Evolutionary conservation across 2,888 invertebrate species (phyloP), one percentile per base, ranked within the genome.

Genomic region (Homarus gammarus): DNA sequence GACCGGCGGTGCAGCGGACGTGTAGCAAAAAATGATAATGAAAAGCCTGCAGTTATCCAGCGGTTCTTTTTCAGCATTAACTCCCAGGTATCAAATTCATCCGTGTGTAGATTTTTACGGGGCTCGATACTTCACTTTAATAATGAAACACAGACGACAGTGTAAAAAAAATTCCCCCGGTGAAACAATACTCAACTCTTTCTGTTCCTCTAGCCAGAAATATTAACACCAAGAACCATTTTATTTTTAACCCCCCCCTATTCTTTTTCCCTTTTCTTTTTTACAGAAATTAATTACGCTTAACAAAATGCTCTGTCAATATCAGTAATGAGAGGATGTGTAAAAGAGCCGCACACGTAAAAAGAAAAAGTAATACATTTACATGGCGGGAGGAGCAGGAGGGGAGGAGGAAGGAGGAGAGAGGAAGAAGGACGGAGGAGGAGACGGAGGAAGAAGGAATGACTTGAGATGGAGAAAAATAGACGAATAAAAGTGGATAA

Each of bases 291-390:
- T 78, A 78, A 78, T 78, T 78, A 78, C 78, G 78, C 33, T 56
- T 78, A 78, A 78, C 78, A 78, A 78, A 78, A 78, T 78, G 78
- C 78, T 78, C 78, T 78, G 78, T 78, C 78, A 78, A 78, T 78
- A 78, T 78, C 78, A 78, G 78, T 78, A 78, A 81, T 64, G 84
- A 72, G 84, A 72, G 84, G 31, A 61, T 31, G 73, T 72, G 84
- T 56, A 72, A 84, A 61, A 73, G 84, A 84, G 27, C n/a, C 31
- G 18, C 64, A 64, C 27, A 27, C 6, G 81, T 38, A 68, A 81
- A 81, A 68, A 61, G 77, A 51, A 31, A 78, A 49, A 51, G 31
- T 51, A 51, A 33, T 31, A 18, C 8, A 27, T 40, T 33, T 40
- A 78, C 33, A 56, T 6, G 33, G 78, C 27, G 78, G 51, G 49